Base-by-base conservation (phyloP, 2,113 vertebrate species). In the Rallus limicola region DNA sequence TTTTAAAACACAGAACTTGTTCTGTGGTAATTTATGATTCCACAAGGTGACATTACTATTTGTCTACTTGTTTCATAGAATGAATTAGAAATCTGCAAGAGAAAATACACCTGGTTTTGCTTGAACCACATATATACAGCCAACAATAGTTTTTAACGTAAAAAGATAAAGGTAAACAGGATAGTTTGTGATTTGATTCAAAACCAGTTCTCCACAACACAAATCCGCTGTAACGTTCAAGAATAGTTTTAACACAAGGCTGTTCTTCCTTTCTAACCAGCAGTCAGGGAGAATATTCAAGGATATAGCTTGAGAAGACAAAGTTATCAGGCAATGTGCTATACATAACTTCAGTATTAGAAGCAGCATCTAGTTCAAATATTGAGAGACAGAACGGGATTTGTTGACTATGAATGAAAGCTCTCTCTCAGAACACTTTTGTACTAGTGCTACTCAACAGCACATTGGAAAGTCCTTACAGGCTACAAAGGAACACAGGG, bases 241-340 rank as follows among this genome's bases (percentile, higher is more conserved):
- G 21, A 44, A 65, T 5, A 90, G 46, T 80, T 95, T 46, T 77
- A 42, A 70, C 56, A 70, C 11, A n/a, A 88, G 88, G 34, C 16
- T 78, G 1, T 87, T 92, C 29, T 62, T 88, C 46, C 38, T 77
- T 88, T 86, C 71, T 78, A 77, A 92, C 6, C 59, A 90, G 64
- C 16, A 83, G 15, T 52, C 20, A 31, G 2, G 97, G 96, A 75
- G 69, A 93, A 14, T 83, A 94, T 42, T 97, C 97, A 86, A 96
- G 85, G 50, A 95, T 76, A 42, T 29, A 76, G 50, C 60, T 70
- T 6, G 19, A 71, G 97, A 95, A 81, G 31, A 56, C 38, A 60
- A 31, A 78, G 34, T 31, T 38, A 82, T 81, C 34, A 78, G 53
- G 34, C 52, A 75, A 28, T 7, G 28, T 25, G 8, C 36, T 60